Evolutionary conservation across 2,888 invertebrate genomes (phyloP).

Genomic region (Caenorhabditis angaria): DNA sequence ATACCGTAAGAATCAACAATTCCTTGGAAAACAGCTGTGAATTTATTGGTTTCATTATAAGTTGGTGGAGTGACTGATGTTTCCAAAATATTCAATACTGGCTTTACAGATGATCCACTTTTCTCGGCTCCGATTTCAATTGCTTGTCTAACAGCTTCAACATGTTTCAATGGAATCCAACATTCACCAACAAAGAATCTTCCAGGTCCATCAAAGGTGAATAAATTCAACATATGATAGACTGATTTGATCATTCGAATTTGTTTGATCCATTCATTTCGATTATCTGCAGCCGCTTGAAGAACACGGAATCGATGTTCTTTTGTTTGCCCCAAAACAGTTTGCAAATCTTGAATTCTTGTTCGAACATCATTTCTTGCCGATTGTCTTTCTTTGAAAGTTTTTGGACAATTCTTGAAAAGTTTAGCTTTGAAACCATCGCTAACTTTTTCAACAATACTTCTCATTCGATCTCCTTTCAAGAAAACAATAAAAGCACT

Average conservation of each 20-base stretch:
- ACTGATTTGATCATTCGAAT: slow-evolving; percentile 97
- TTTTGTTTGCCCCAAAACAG: slow-evolving; percentile 74
- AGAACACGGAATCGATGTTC: slow-evolving; percentile 75
- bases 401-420: slow-evolving; percentile 96
- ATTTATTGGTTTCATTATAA: slow-evolving; percentile 94
- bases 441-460: slow-evolving; percentile 85
- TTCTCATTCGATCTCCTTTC: slow-evolving; percentile 95
- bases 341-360: slow-evolving; percentile 82
- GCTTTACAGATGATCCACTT: slow-evolving; percentile 90
- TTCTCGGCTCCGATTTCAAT: slow-evolving; percentile 85
- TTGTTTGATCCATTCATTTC: slow-evolving; percentile 94
- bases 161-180: slow-evolving; percentile 88
- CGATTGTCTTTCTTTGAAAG: slow-evolving; percentile 78
- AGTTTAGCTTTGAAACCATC: slow-evolving; percentile 82
- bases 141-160: slow-evolving; percentile 90
- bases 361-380: slow-evolving; percentile 69
- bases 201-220: slow-evolving; percentile 98
- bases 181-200: slow-evolving; percentile 98
- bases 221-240: slow-evolving; percentile 94
- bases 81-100: slow-evolving; percentile 93
- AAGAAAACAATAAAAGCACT: slow-evolving; percentile 84
- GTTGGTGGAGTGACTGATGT: slow-evolving; percentile 90
- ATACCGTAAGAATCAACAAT: slow-evolving; percentile 96
- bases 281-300: slow-evolving; percentile 95
- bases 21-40: slow-evolving; percentile 91